Evolutionary conservation across 2,797 vertebrate genomes (phyloP).

Genomic region (Cheirogaleus major): DNA sequence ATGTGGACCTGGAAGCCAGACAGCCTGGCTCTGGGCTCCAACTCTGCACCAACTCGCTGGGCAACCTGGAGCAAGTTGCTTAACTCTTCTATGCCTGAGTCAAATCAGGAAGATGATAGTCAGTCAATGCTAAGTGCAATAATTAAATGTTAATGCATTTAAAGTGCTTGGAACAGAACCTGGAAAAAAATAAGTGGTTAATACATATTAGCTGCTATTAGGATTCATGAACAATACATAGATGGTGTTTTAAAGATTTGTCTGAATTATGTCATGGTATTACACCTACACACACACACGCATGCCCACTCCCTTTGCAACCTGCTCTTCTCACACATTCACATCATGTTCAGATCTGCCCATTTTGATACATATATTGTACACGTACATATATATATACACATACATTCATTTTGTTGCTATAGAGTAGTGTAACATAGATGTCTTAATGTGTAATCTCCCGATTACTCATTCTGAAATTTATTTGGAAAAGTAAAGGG

Average conservation of each 20-base stretch:
- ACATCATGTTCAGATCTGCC: no score
- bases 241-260: not conserved
- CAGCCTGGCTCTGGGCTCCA: not conserved
- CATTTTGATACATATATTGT: no score
- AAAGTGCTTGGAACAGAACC: not conserved
- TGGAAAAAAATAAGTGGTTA: slow-evolving; percentile 41
- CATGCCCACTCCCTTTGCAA: not conserved
- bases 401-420: not conserved
- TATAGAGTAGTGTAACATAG: not conserved
- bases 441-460: not conserved
- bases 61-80: slow-evolving; percentile 26
- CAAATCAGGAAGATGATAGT: not conserved
- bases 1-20: slow-evolving; percentile 40
- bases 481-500: slow-evolving; percentile 4
- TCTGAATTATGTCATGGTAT: not conserved
- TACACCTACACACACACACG: not conserved
- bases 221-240: not conserved
- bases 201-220: not conserved
- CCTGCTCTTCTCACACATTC: not conserved
- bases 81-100: slow-evolving; percentile 33
- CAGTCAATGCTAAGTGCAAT: not conserved
- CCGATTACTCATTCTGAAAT: not conserved
- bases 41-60: not conserved
- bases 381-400: no score
- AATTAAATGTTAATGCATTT: not conserved